phyloP scores from a whole-genome alignment of 1,140 invertebrate genomes.

The Rhagoletis zephyria region DNA sequence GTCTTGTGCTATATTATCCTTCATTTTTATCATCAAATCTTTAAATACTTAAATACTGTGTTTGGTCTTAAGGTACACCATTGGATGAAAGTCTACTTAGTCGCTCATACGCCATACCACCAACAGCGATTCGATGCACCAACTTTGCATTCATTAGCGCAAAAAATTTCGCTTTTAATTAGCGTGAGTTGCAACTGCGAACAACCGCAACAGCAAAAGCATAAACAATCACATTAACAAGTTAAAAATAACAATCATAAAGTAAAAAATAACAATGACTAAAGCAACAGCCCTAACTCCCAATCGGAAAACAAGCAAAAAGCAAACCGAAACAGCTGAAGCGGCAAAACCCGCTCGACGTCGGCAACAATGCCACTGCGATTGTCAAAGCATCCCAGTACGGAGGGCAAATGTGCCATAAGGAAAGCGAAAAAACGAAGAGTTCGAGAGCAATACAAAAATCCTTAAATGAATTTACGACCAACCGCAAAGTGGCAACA shows the following conservation, averaged over 20 bases:
- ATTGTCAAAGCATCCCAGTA: slow-evolving; percentile 8
- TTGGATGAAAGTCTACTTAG: too few species aligned
- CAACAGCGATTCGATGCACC: too few species aligned
- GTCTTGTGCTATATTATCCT: too few species aligned
- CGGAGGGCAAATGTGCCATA: background rate
- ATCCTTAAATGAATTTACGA: slow-evolving; percentile 45
- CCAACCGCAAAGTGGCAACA: slow-evolving; percentile 34
- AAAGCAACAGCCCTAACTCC: background rate
- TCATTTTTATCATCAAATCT: too few species aligned
- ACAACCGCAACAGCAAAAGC: background rate
- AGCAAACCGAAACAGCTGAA: background rate
- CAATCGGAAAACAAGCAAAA: background rate
- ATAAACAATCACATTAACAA: slow-evolving; percentile 39
- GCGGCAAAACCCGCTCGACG: background rate
- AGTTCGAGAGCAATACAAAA: background rate
- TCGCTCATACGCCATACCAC: too few species aligned
- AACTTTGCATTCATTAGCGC: slow-evolving; percentile 42
- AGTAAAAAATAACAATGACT: background rate
- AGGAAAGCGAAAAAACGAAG: background rate
- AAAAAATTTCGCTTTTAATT: slow-evolving; percentile 43
- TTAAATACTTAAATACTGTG: too few species aligned
- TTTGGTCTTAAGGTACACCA: too few species aligned
- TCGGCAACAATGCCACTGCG: slow-evolving; percentile 4
- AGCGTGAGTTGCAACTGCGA: slow-evolving; percentile 31
- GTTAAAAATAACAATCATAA: background rate